Percentiles rank a stretch among this genome's conserved stretches.
These are phyloP conservation scores for Punctoribates punctum DNA, from an alignment of 2,888 invertebrate species.

Conservation along the genomic window DNA sequence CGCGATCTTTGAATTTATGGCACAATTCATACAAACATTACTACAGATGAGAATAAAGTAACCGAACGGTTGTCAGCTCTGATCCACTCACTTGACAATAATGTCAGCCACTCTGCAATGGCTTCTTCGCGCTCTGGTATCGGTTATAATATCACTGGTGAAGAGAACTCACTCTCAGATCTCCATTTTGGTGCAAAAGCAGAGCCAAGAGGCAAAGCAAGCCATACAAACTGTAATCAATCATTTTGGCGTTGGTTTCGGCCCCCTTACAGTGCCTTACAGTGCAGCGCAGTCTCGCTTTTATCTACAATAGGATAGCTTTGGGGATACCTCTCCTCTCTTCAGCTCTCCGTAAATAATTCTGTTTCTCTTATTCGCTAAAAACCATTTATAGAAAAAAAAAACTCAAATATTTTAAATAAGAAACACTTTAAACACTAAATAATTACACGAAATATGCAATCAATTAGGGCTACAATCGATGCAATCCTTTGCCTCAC, in stretches of 20 bases:
- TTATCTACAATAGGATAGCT: slow-evolving; percentile 28
- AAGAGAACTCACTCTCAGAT: slow-evolving; percentile 23
- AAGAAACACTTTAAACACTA: neutral
- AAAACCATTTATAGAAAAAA: slow-evolving; percentile 20
- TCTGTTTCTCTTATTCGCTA: slow-evolving; percentile 13
- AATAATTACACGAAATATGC: slow-evolving; percentile 1
- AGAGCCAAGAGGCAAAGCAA: slow-evolving; percentile 35
- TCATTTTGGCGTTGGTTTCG: slow-evolving; percentile 37
- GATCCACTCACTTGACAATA: slow-evolving; percentile 22
- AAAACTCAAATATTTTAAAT: slow-evolving; percentile 2
- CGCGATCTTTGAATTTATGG: neutral
- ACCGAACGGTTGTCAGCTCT: neutral
- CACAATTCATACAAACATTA: slow-evolving; percentile 8
- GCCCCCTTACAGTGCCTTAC: slow-evolving; percentile 1
- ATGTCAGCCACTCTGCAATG: neutral
- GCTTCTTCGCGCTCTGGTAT: slow-evolving; percentile 24
- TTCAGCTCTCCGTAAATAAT: slow-evolving; percentile 29
- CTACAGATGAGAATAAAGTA: neutral
- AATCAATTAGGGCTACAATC: no score
- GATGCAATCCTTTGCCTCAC: neutral
- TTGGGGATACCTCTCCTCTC: no score
- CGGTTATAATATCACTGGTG: slow-evolving; percentile 12
- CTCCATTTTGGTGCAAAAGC: slow-evolving; percentile 38
- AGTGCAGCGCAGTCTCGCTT: slow-evolving; percentile 33
- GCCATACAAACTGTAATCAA: slow-evolving; percentile 29